These are phyloP conservation scores for Heterodera filipjevi DNA, from an alignment of 2,888 invertebrate species.

Conservation along the genomic window DNA sequence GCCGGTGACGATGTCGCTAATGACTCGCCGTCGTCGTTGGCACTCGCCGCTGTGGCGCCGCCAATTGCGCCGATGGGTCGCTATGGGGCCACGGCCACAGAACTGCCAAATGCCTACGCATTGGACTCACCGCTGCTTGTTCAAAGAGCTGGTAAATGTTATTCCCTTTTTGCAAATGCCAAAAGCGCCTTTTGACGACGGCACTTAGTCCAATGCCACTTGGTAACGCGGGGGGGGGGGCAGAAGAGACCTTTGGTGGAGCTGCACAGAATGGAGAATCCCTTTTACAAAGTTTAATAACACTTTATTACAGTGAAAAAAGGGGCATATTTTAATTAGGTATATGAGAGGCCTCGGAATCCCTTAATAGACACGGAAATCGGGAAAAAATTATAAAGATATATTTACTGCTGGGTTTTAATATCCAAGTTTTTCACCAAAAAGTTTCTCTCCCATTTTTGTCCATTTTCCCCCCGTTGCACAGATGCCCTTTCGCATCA, in stretches of 20 bases:
- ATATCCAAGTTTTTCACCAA: neutral
- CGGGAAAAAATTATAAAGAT: too few relatives aligned
- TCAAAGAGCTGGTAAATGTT: conserved; percentile 2
- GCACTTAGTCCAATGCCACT: too few relatives aligned
- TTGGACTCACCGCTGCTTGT: neutral
- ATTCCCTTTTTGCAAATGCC: neutral
- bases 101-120: neutral
- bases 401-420: too few relatives aligned
- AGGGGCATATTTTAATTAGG: too few relatives aligned
- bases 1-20: neutral
- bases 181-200: too few relatives aligned
- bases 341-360: too few relatives aligned
- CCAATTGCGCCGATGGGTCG: conserved; percentile 9
- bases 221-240: too few relatives aligned
- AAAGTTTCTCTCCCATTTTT: neutral
- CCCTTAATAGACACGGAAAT: too few relatives aligned
- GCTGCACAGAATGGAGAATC: too few relatives aligned
- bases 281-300: too few relatives aligned
- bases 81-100: neutral
- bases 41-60: neutral
- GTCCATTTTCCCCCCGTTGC: neutral
- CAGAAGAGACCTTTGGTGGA: too few relatives aligned
- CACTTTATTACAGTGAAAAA: too few relatives aligned
- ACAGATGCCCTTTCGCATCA: conserved; percentile 55
- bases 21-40: neutral